phyloP scores from a whole-genome alignment of 2,797 vertebrate genomes.

The Peromyscus nudipes region DNA sequence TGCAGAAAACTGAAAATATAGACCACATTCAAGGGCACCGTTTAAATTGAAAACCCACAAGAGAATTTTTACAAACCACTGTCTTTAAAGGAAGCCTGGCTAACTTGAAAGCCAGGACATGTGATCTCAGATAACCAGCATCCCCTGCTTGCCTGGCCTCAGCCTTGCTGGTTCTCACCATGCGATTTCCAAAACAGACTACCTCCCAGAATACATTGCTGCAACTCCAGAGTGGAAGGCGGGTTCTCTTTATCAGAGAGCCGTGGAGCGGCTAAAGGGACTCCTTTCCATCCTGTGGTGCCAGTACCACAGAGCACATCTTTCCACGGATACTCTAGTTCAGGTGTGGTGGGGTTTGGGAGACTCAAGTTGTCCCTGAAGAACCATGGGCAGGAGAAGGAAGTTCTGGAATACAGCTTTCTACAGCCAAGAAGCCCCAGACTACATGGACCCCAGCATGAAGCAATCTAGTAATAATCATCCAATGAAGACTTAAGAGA shows the following conservation, averaged over 20 bases:
- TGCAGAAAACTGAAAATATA: conserved; percentile 41
- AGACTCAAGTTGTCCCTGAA: background rate
- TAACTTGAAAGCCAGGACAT: conserved; percentile 55
- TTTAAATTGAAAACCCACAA: conserved; percentile 75
- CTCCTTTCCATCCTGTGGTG: background rate
- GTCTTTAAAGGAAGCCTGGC: conserved; percentile 57
- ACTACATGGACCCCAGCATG: background rate
- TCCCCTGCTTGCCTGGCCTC: background rate
- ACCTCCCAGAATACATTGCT: conserved; percentile 61
- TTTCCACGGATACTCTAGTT: background rate
- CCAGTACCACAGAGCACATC: background rate
- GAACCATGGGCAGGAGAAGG: conserved; percentile 7
- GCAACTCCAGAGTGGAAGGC: conserved; percentile 64
- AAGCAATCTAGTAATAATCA: background rate
- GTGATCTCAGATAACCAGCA: conserved; percentile 7
- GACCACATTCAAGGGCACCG: conserved; percentile 60
- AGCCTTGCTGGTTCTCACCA: conserved; percentile 1
- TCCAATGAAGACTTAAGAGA: background rate
- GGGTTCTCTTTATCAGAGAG: conserved; percentile 70
- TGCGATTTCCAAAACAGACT: conserved; percentile 72
- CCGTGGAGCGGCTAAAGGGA: background rate
- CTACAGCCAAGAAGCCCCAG: background rate
- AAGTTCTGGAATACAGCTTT: background rate
- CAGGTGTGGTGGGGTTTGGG: background rate
- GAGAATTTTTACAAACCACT: conserved; percentile 63